phyloP scores from a whole-genome alignment of 2,888 invertebrate species.

The Diachrysia chrysitis region DNA sequence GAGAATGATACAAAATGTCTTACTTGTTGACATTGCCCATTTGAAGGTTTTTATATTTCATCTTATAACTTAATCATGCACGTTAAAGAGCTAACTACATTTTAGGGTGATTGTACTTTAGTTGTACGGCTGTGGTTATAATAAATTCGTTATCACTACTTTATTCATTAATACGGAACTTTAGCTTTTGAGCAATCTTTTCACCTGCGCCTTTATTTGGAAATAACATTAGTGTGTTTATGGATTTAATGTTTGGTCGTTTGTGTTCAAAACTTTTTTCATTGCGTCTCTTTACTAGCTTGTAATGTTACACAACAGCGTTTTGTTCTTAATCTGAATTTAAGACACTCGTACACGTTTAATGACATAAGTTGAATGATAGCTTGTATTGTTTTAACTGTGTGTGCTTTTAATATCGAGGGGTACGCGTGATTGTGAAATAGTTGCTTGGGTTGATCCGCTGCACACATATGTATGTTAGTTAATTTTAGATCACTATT shows the following conservation, averaged over 20 bases:
- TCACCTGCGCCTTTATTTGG: background rate
- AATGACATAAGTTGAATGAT: background rate
- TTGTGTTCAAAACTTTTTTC: background rate
- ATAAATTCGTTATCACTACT: background rate
- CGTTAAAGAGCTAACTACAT: constrained; percentile 1
- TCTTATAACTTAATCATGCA: background rate
- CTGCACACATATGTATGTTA: constrained; percentile 37
- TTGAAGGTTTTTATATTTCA: no score
- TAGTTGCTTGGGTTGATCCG: constrained; percentile 43
- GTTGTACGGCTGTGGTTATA: constrained; percentile 4
- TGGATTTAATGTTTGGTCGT: constrained; percentile 3
- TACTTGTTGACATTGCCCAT: background rate
- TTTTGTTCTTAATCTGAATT: background rate
- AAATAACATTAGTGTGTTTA: constrained; percentile 1
- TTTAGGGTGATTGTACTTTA: background rate
- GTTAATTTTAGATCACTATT: constrained; percentile 25
- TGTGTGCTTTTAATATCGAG: constrained; percentile 30
- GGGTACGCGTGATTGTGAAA: constrained; percentile 21
- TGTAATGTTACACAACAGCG: constrained; percentile 1
- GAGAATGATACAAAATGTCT: background rate
- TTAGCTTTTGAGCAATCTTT: constrained; percentile 1
- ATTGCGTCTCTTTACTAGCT: background rate
- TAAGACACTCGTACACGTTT: background rate
- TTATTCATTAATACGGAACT: constrained; percentile 1
- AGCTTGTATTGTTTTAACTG: constrained; percentile 21